A percentile compares a stretch with the other conserved stretches of the same genome.
Conservation (phyloP, 2,888 invertebrate genomes). For the Hyppa rectilinea region DNA sequence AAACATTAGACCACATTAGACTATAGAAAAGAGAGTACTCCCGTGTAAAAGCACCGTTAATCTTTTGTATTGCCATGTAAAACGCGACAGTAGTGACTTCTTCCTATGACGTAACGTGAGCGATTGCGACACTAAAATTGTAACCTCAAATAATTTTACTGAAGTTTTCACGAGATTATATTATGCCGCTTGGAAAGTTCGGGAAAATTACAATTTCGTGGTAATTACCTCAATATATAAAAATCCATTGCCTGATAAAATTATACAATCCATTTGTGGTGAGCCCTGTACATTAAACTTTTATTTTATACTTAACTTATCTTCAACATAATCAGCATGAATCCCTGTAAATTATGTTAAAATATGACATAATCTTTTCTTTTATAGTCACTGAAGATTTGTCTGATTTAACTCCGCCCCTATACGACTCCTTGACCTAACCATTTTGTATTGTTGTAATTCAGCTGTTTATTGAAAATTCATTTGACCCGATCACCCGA, state of each 20-base stretch:
- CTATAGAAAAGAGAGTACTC: too few species aligned
- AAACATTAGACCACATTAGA: too few species aligned
- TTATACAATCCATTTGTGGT: constrained; percentile 68
- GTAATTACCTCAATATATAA: constrained; percentile 82
- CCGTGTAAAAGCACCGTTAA: constrained; percentile 4
- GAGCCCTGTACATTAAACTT: constrained; percentile 66
- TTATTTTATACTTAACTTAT: constrained; percentile 38
- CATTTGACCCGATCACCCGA: background rate
- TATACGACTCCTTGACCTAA: too few species aligned
- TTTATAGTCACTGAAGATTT: background rate
- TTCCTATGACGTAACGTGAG: constrained; percentile 75
- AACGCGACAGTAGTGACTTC: constrained; percentile 57
- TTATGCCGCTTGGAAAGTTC: constrained; percentile 90
- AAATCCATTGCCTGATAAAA: constrained; percentile 65
- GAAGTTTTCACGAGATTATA: constrained; percentile 75
- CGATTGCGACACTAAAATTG: constrained; percentile 68
- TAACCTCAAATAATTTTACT: constrained; percentile 76
- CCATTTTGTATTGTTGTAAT: background rate
- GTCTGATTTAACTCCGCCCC: too few species aligned
- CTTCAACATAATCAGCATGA: background rate
- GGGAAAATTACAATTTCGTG: constrained; percentile 89
- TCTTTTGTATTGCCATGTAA: constrained; percentile 34
- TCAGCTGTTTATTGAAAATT: constrained; percentile 23
- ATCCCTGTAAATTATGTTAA: background rate
- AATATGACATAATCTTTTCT: constrained; percentile 1